phyloP scores from a whole-genome alignment of 1,140 invertebrate species.

The Drosophila willistoni region DNA sequence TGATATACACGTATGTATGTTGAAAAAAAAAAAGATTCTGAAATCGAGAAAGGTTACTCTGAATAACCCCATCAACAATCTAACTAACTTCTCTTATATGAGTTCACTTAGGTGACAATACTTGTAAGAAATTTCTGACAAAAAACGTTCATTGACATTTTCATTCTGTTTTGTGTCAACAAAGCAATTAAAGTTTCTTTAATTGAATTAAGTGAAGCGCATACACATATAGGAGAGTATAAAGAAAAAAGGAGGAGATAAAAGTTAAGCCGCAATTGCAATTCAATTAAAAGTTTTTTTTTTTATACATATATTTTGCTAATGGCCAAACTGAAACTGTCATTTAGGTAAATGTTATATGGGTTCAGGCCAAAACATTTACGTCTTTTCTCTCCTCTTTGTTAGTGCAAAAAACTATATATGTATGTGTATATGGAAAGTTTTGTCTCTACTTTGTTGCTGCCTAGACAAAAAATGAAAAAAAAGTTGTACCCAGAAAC shows the following conservation, averaged over 20 bases:
- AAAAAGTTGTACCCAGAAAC: slow-evolving; percentile 10
- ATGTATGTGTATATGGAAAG: not conserved
- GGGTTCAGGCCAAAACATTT: slow-evolving; percentile 10
- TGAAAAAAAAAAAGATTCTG: not conserved
- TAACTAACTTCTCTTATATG: not conserved
- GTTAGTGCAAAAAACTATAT: not conserved
- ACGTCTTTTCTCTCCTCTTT: not conserved
- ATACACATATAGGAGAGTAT: not conserved
- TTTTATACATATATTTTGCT: not conserved
- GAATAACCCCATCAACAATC: not conserved
- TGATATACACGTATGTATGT: not conserved
- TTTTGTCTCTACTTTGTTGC: not conserved
- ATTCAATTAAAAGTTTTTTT: slow-evolving; percentile 20
- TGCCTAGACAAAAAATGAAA: not conserved
- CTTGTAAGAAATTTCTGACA: not conserved
- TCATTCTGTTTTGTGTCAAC: slow-evolving; percentile 50
- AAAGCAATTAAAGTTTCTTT: slow-evolving; percentile 58
- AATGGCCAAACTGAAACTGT: slow-evolving; percentile 12
- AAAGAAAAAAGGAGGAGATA: not conserved
- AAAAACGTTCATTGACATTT: slow-evolving; percentile 51
- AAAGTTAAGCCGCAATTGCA: slow-evolving; percentile 21
- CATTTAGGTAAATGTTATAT: slow-evolving; percentile 15
- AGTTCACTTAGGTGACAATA: slow-evolving; percentile 1
- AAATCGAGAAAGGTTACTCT: not conserved
- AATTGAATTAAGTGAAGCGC: slow-evolving; percentile 55